Evolutionary conservation across 2,888 invertebrate genomes (phyloP).

Genomic region (Pandemis heparana): DNA sequence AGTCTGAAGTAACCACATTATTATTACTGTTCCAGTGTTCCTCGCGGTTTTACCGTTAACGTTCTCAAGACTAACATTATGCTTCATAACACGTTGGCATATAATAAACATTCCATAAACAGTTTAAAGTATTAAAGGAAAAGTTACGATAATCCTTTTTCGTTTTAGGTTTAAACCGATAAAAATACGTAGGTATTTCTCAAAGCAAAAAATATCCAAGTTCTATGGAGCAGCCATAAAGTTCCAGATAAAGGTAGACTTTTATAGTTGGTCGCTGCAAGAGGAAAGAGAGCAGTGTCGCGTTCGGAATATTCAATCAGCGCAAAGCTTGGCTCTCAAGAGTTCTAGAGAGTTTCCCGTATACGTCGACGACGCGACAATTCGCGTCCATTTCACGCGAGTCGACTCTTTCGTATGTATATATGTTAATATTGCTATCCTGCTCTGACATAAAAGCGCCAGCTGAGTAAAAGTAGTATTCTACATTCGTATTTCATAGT

Average conservation of each 20-base stretch:
- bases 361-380: conserved; percentile 19
- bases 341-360: conserved; percentile 43
- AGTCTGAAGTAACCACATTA: conserved; percentile 36
- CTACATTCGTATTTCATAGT: neutral
- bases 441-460: conserved; percentile 9
- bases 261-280: conserved; percentile 50
- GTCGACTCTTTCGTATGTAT: neutral
- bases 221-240: conserved; percentile 43
- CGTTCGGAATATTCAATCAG: conserved; percentile 59
- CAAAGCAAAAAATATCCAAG: conserved; percentile 42
- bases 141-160: neutral
- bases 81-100: conserved; percentile 5
- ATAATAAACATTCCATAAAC: neutral
- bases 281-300: conserved; percentile 54
- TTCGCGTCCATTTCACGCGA: conserved; percentile 23
- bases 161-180: conserved; percentile 2
- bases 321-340: conserved; percentile 42
- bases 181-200: conserved; percentile 42
- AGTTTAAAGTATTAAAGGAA: conserved; percentile 5
- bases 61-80: conserved; percentile 32
- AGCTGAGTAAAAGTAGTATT: conserved; percentile 2
- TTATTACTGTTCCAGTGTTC: conserved; percentile 19
- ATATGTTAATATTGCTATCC: conserved; percentile 4
- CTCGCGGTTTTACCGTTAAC: conserved; percentile 25
- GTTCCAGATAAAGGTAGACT: conserved; percentile 51